phyloP scores from a whole-genome alignment of 2,113 vertebrate genomes.

The Oceanodroma tethys region DNA sequence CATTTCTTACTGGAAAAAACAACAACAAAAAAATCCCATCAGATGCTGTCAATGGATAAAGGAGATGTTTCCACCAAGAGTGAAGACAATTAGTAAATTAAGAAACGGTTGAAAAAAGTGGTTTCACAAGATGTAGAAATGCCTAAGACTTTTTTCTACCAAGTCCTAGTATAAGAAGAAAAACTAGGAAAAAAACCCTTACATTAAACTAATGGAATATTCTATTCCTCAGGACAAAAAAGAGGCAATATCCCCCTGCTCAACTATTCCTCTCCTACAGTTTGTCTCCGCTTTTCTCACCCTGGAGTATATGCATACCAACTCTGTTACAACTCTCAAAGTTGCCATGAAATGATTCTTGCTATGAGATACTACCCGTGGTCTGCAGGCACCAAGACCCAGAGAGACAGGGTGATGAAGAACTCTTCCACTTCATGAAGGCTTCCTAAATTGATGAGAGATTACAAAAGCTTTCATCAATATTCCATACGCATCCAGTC shows the following conservation, averaged over 20 bases:
- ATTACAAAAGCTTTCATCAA: background rate
- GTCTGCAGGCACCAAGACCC: background rate
- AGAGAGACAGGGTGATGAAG: background rate
- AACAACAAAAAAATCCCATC: background rate
- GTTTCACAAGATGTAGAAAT: background rate
- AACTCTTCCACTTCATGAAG: background rate
- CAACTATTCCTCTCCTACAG: background rate
- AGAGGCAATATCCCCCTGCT: background rate
- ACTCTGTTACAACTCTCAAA: background rate
- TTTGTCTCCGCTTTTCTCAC: background rate
- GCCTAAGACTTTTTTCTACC: background rate
- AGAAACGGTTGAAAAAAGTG: background rate
- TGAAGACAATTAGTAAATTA: background rate
- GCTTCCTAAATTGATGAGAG: background rate
- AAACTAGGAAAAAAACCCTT: background rate
- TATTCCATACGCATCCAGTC: background rate
- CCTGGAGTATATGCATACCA: fast-evolving
- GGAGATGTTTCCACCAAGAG: background rate
- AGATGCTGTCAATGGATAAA: background rate
- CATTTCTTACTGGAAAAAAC: background rate
- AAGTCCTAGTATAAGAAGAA: background rate
- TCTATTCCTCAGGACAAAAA: background rate
- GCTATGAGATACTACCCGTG: background rate
- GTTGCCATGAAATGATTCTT: background rate
- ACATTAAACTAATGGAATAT: background rate